These are phyloP conservation scores for Actinernus sp. DNA, from an alignment of 92 coral and sea anemone species.

Conservation along the genomic window DNA sequence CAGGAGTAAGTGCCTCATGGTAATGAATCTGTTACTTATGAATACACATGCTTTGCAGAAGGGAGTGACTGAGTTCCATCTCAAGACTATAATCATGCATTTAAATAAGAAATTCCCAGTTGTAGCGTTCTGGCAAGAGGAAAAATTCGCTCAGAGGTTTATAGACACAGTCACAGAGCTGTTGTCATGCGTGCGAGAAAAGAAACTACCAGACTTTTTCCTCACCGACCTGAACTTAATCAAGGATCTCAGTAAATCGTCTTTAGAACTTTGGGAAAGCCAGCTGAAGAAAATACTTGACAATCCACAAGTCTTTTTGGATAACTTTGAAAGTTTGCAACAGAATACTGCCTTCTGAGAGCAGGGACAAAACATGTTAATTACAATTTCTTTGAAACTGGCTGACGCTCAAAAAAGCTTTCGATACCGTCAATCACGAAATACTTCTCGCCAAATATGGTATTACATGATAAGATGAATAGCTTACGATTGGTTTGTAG, in stretches of 20 bases:
- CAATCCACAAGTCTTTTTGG: no score
- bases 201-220: slow-evolving; percentile 48
- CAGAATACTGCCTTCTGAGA: no score
- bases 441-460: no score
- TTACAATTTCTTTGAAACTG: no score
- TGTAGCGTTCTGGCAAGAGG: slow-evolving; percentile 66
- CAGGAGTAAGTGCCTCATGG: slow-evolving; percentile 56
- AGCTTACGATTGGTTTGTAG: no score
- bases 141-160: slow-evolving; percentile 69
- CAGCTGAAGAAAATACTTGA: slow-evolving; percentile 38
- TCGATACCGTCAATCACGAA: no score
- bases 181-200: slow-evolving; percentile 16
- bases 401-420: no score
- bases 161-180: slow-evolving; percentile 61
- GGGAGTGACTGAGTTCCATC: slow-evolving; percentile 40
- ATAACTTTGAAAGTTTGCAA: no score
- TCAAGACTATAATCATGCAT: slow-evolving; percentile 50
- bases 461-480: no score
- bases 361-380: no score
- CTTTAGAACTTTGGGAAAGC: slow-evolving; percentile 34
- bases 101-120: slow-evolving; percentile 62
- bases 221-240: slow-evolving; percentile 64
- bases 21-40: slow-evolving; percentile 49
- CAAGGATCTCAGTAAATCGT: slow-evolving; percentile 50
- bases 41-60: slow-evolving; percentile 23